Conservation (phyloP, 2,888 invertebrate species). For the Diplolepis rosae region DNA sequence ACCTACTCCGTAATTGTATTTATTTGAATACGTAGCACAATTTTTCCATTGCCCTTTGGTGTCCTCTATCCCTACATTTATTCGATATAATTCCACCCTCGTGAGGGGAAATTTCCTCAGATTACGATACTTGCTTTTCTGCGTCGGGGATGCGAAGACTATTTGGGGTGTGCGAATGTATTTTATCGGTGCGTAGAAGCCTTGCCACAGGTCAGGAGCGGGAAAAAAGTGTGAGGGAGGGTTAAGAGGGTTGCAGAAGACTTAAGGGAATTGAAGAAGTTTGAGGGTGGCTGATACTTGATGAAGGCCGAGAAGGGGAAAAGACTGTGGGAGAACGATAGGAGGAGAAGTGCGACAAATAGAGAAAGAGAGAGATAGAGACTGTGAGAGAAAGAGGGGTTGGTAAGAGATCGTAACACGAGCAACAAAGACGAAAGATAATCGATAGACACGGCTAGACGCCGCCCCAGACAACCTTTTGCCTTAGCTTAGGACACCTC, state of each 20-base stretch:
- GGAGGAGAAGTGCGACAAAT: slow-evolving; percentile 31
- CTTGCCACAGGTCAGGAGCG: slow-evolving; percentile 72
- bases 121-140: background rate
- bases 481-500: slow-evolving; percentile 68
- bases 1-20: too few relatives aligned
- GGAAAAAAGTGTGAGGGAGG: slow-evolving; percentile 24
- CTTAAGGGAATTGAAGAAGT: slow-evolving; percentile 32
- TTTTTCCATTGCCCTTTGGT: background rate
- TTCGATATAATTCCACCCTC: background rate
- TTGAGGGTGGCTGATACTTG: slow-evolving; percentile 31
- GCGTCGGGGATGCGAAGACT: slow-evolving; percentile 14
- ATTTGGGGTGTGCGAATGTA: slow-evolving; percentile 32
- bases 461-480: slow-evolving; percentile 73
- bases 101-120: background rate
- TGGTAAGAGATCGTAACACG: slow-evolving; percentile 56
- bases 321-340: slow-evolving; percentile 35
- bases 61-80: background rate
- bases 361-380: slow-evolving; percentile 34
- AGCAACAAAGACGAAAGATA: slow-evolving; percentile 69
- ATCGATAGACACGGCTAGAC: slow-evolving; percentile 75
- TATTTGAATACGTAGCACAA: too few relatives aligned
- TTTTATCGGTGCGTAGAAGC: slow-evolving; percentile 59
- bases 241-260: background rate
- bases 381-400: slow-evolving; percentile 33
- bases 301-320: slow-evolving; percentile 35